Conservation (phyloP, 2,113 vertebrate species). For the Burhinus oedicnemus region DNA sequence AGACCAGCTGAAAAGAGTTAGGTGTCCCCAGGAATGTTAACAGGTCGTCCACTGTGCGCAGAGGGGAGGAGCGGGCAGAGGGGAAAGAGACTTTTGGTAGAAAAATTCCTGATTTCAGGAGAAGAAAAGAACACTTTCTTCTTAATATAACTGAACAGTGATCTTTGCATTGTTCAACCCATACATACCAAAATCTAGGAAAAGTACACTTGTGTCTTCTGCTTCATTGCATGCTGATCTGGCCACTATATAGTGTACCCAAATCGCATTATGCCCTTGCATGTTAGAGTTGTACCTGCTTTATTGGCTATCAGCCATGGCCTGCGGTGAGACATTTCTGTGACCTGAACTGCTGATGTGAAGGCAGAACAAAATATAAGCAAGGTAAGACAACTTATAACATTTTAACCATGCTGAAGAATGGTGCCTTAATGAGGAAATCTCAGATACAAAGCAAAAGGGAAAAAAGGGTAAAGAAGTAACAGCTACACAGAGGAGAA, state of each 20-base stretch:
- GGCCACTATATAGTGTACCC: fast-evolving
- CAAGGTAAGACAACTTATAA: not conserved
- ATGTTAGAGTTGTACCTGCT: not conserved
- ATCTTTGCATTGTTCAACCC: not conserved
- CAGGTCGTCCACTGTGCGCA: fast-evolving
- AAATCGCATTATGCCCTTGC: not conserved
- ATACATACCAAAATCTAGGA: not conserved
- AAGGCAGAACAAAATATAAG: not conserved
- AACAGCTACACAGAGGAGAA: not conserved
- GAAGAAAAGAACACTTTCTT: not conserved
- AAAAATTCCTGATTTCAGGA: not conserved
- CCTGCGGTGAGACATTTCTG: not conserved
- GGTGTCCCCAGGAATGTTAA: not conserved
- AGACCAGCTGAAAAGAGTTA: not conserved
- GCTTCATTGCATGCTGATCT: not conserved
- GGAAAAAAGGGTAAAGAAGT: not conserved
- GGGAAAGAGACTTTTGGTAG: not conserved
- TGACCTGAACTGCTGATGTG: not conserved
- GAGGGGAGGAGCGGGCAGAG: fast-evolving
- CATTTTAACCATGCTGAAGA: not conserved
- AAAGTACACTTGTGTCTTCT: not conserved
- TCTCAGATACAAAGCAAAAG: fast-evolving
- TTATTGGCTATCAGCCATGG: not conserved
- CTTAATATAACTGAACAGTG: not conserved
- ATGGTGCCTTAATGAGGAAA: not conserved